Conservation (phyloP, 2,797 vertebrate species). For the Gallinago nigripennis region DNA sequence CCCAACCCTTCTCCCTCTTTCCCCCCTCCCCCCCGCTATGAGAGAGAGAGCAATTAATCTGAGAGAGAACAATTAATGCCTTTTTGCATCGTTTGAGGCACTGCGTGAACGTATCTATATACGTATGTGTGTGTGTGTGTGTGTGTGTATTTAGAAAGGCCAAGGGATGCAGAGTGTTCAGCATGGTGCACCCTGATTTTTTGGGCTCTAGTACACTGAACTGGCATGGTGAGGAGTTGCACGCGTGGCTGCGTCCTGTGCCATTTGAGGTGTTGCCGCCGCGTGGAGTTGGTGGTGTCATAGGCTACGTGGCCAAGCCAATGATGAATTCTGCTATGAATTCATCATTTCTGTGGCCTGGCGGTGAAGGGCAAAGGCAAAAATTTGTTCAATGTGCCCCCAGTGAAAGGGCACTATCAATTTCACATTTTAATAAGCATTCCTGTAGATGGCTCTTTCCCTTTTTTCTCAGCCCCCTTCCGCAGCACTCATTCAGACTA, state of each 20-base stretch:
- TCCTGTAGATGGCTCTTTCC: background rate
- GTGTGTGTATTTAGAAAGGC: background rate
- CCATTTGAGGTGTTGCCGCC: fast-evolving
- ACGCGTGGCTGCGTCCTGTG: fast-evolving
- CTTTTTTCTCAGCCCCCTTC: background rate
- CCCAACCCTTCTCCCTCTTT: no score
- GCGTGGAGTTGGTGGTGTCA: fast-evolving
- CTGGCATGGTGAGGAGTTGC: fast-evolving
- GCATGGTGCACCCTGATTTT: fast-evolving
- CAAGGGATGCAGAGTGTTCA: fast-evolving
- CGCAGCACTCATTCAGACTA: background rate
- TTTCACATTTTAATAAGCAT: background rate
- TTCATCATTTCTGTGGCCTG: background rate
- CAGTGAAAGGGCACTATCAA: background rate
- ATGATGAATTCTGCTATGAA: background rate
- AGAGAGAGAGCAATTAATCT: fast-evolving
- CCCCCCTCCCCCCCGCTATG: no score
- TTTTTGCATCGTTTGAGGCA: background rate
- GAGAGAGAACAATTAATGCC: fast-evolving
- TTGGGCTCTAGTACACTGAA: background rate
- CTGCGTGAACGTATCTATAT: fast-evolving
- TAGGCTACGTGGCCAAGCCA: background rate
- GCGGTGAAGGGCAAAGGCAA: background rate
- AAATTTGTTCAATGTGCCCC: background rate
- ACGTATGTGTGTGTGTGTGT: fast-evolving